Evolutionary conservation across 2,113 vertebrate species (phyloP), one percentile per base, ranked within the genome.

Genomic region (Cryptotis parvus): DNA sequence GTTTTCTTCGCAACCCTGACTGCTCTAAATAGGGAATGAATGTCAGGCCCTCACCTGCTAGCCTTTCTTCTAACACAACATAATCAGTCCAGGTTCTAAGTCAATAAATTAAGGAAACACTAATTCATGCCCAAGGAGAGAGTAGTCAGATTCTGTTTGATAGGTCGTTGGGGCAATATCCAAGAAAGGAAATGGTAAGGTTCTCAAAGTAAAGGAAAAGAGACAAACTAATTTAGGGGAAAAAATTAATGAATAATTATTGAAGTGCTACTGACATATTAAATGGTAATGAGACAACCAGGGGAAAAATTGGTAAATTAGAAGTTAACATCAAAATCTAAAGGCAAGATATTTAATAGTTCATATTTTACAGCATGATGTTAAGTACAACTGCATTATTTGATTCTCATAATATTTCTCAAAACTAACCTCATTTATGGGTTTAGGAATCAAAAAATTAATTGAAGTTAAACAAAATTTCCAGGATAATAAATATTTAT

Each of bases 61-160:
- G 55, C 15, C 4, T 1, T 79, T 66, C 33, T 0, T 77, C 29
- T 74, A 86, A 84, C 31, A 75, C 90, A 94, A 94, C 52, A 90
- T 52, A 83, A 91, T 39, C 22, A 43, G 41, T 89, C 37, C 29
- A 77, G 63, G 68, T 87, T 55, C 45, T 87, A 70, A 69, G 31
- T 63, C 77, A 89, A 68, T 74, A 80, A 91, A 87, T 55, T 69
- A 92, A 70, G 12, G 31, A 78, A 81, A 94, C 26, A 61, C 18
- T 68, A 73, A 69, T 78, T 61, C 84, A 39, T 61, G 7, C 33
- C 45, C 27, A 69, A 70, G 72, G 72, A 85, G 55, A 80, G 92
- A 83, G 90, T 79, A 78, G 85, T 77, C 41, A 89, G 52, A 4
- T 86, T 79, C 33, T 58, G 61, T 55, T n/a, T 70, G 35, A 24